Evolutionary conservation across 2,888 invertebrate genomes (phyloP), one percentile per base, ranked within the genome.

Genomic region (Polyploca ridens): DNA sequence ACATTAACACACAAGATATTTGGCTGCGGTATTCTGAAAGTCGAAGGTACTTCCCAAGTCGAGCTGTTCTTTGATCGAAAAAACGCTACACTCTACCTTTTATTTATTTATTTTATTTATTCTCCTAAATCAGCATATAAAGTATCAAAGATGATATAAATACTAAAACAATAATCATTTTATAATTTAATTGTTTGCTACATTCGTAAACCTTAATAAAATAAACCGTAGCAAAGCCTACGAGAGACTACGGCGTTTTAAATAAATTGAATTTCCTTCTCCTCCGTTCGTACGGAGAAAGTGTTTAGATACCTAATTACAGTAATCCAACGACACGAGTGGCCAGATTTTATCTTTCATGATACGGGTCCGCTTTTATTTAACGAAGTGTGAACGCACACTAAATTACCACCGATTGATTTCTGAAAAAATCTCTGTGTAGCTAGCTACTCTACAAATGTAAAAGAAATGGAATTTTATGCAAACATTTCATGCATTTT

Each of bases 241-340:
- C 54, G 54, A 54, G 16, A 49, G 54, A 3, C 19, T 54, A 54
- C 54, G 54, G 54, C 49, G 49, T 54, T 54, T 54, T 54, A 54
- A 54, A 54, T 54, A 54, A 54, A 54, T 54, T 19, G 54, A 19
- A 54, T 54, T 54, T 54, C 54, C 54, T 16, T 54, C 54, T 7
- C 49, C 19, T 8, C 19, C 54, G 54, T 27, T 1, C 35, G 7
- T 54, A 54, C 54, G 10, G 49, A 54, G 54, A 19, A 54, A 54
- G 16, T 54, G 54, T 54, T 54, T 54, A 54, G 54, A 54, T 54
- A 54, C 19, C 54, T 54, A 54, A 54, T 54, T 54, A 54, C 54
- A 8, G 54, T 54, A 54, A 54, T 54, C 54, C 54, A 54, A 54
- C 19, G 54, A 54, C 54, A 54, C 19, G 54, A 54, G 54, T 54